These are phyloP conservation scores for Dynastes grantii DNA, from an alignment of 2,888 invertebrate species.

Conservation along the genomic window DNA sequence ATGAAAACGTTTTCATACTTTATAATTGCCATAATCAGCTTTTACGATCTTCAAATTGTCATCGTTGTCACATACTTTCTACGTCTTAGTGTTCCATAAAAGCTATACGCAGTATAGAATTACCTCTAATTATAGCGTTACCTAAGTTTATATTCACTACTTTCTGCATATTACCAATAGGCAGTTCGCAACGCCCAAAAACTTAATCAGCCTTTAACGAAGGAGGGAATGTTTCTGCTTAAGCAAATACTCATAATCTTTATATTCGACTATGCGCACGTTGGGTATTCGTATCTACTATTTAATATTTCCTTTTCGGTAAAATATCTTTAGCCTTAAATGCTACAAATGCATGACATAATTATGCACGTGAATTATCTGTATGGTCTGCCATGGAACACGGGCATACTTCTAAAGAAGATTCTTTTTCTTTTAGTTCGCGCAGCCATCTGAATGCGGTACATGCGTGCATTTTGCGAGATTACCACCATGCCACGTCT, in stretches of 20 bases:
- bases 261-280: not conserved
- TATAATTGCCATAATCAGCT: no score
- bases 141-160: no score
- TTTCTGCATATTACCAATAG: not conserved
- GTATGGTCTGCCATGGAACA: constrained; percentile 13
- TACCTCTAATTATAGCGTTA: no score
- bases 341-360: constrained; percentile 30
- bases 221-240: no score
- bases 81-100: no score
- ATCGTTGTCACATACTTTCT: no score
- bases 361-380: constrained; percentile 48
- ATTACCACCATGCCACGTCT: constrained; percentile 20
- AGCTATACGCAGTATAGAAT: no score
- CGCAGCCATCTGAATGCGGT: not conserved
- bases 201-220: no score
- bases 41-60: no score
- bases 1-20: no score
- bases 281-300: not conserved
- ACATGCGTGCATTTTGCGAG: constrained; percentile 1
- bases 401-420: constrained; percentile 5
- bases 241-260: not conserved
- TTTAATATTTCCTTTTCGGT: constrained; percentile 32
- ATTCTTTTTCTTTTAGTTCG: constrained; percentile 22
- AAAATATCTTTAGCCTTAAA: constrained; percentile 43
- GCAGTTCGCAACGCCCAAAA: no score